A percentile compares a stretch with the other conserved stretches of the same genome.
phyloP scores from a whole-genome alignment of 1,140 invertebrate species.

The Leucophenga varia region DNA sequence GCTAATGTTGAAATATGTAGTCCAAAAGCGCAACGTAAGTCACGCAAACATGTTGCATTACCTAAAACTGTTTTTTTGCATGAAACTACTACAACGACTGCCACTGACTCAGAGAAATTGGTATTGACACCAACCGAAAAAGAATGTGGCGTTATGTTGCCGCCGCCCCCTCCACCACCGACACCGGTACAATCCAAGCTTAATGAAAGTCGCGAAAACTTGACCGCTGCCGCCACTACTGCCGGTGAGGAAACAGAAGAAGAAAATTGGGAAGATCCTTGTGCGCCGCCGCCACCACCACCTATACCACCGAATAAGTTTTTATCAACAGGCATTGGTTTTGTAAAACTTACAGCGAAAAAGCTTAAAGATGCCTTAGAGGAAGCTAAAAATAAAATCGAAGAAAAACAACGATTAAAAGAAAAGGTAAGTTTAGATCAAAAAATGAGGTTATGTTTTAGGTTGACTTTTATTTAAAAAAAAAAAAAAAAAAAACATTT shows the following conservation, averaged over 20 bases:
- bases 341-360: constrained; percentile 26
- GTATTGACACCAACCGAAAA: constrained; percentile 26
- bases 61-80: neutral
- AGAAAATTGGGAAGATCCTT: constrained; percentile 44
- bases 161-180: constrained; percentile 45
- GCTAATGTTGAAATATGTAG: neutral
- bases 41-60: neutral
- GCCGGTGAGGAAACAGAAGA: constrained; percentile 25
- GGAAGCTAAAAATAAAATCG: constrained; percentile 40
- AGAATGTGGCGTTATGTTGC: constrained; percentile 22
- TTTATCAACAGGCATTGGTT: constrained; percentile 16
- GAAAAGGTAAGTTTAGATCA: no score
- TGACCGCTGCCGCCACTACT: neutral
- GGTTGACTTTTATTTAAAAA: no score
- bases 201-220: no score
- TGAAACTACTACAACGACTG: no score
- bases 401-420: constrained; percentile 8
- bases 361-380: constrained; percentile 39
- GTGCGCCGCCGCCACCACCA: constrained; percentile 38
- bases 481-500: no score
- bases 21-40: constrained; percentile 15
- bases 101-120: constrained; percentile 11
- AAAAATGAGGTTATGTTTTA: constrained; percentile 14
- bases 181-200: constrained; percentile 39
- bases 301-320: constrained; percentile 27